Percentiles rank a stretch among this genome's conserved stretches.
These are phyloP conservation scores for Aplodontia rufa DNA, from an alignment of 2,113 vertebrate species.

Conservation along the genomic window DNA sequence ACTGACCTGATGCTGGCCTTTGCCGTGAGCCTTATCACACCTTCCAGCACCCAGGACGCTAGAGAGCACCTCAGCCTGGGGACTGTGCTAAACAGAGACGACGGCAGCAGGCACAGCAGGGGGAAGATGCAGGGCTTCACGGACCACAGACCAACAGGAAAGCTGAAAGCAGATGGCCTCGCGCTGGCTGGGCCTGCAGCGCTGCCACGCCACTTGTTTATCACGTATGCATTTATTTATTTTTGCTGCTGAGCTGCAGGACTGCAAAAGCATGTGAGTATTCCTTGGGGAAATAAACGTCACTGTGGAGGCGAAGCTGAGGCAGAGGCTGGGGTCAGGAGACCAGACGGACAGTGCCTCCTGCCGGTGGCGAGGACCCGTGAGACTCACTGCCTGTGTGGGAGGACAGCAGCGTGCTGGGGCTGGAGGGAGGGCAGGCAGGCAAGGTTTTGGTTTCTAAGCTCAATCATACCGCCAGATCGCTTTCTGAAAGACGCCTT, in stretches of 20 bases:
- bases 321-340: neutral
- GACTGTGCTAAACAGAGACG: neutral
- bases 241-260: too few relatives aligned
- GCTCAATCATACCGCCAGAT: too few relatives aligned
- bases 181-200: too few relatives aligned
- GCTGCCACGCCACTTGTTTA: too few relatives aligned
- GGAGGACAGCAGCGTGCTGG: too few relatives aligned
- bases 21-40: too few relatives aligned
- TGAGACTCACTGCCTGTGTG: too few relatives aligned
- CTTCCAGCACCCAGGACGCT: neutral
- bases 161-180: neutral
- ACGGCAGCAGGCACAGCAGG: neutral
- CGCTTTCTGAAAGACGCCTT: neutral
- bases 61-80: too few relatives aligned
- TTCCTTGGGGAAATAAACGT: neutral
- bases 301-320: neutral
- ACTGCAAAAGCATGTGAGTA: neutral
- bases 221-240: too few relatives aligned
- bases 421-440: too few relatives aligned
- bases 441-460: neutral
- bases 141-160: neutral
- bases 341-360: rapidly evolving
- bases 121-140: rapidly evolving
- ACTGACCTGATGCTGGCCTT: rapidly evolving
- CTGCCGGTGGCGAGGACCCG: too few relatives aligned